Conservation (phyloP, 2,888 invertebrate species). For the Drosophila mettleri region DNA sequence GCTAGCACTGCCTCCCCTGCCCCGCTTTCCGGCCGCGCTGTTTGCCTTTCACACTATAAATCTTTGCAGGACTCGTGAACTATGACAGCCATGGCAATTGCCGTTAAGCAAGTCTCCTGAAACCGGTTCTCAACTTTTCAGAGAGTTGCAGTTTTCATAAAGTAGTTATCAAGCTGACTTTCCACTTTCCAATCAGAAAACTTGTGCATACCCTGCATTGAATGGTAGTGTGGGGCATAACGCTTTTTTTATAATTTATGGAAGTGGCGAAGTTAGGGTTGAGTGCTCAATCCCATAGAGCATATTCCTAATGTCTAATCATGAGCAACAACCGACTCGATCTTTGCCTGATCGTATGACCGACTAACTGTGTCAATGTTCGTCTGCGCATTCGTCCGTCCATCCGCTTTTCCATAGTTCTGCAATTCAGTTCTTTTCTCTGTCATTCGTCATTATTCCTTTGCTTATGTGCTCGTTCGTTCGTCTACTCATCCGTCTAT, state of each 20-base stretch:
- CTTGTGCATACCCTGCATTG: background rate
- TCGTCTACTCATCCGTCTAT: too few relatives aligned
- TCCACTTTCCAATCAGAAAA: background rate
- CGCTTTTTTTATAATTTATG: background rate
- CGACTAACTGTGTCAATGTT: background rate
- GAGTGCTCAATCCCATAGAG: background rate
- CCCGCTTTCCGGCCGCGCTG: conserved; percentile 17
- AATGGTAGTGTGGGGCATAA: background rate
- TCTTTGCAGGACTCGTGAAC: conserved; percentile 46
- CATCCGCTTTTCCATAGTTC: too few relatives aligned
- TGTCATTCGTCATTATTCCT: too few relatives aligned
- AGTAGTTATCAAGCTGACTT: background rate
- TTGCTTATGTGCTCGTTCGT: too few relatives aligned
- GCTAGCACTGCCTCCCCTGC: conserved; percentile 57
- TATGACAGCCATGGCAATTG: conserved; percentile 54
- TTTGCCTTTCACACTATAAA: conserved; percentile 74
- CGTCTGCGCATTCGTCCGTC: background rate
- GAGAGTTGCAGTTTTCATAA: background rate
- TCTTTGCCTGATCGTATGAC: background rate
- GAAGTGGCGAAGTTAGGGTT: background rate
- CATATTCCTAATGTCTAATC: background rate
- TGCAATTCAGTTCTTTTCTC: too few relatives aligned
- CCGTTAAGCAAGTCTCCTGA: conserved; percentile 24
- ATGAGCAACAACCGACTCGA: background rate
- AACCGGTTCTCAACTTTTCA: conserved; percentile 52